These are phyloP conservation scores for Vimba vimba DNA, from an alignment of 2,113 vertebrate species.

Conservation along the genomic window DNA sequence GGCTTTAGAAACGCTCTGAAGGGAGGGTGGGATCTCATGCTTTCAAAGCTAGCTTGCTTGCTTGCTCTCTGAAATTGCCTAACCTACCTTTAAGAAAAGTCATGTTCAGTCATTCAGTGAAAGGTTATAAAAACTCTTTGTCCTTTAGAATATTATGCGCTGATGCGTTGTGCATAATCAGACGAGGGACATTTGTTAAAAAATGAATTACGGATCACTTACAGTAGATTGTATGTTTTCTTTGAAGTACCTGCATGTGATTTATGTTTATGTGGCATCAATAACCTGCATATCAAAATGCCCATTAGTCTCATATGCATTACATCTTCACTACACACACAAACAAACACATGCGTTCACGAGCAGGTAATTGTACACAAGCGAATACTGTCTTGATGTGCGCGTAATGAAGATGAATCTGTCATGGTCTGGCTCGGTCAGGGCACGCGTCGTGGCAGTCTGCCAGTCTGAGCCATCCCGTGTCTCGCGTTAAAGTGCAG, in stretches of 20 bases:
- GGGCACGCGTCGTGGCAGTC: slow-evolving; percentile 64
- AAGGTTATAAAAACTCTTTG: background rate
- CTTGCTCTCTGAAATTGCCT: too few species aligned
- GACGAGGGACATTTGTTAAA: background rate
- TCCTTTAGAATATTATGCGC: background rate
- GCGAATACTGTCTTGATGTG: slow-evolving; percentile 58
- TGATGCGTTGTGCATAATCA: background rate
- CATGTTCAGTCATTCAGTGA: background rate
- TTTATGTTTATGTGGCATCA: slow-evolving; percentile 18
- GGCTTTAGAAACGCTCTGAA: too few species aligned
- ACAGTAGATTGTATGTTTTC: background rate
- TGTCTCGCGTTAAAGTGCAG: slow-evolving; percentile 63
- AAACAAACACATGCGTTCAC: slow-evolving; percentile 49
- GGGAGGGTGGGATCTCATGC: too few species aligned
- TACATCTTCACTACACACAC: slow-evolving; percentile 52
- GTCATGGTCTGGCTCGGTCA: slow-evolving; percentile 57
- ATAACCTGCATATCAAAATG: background rate
- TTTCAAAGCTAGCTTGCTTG: background rate
- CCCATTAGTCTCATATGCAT: background rate
- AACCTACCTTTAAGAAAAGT: background rate
- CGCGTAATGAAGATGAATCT: slow-evolving; percentile 75
- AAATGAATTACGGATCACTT: too few species aligned
- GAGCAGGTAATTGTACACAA: background rate
- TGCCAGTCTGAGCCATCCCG: slow-evolving; percentile 69
- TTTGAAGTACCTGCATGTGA: background rate